Conservation (phyloP, 2,888 invertebrate genomes). For the Luffia ferchaultella region DNA sequence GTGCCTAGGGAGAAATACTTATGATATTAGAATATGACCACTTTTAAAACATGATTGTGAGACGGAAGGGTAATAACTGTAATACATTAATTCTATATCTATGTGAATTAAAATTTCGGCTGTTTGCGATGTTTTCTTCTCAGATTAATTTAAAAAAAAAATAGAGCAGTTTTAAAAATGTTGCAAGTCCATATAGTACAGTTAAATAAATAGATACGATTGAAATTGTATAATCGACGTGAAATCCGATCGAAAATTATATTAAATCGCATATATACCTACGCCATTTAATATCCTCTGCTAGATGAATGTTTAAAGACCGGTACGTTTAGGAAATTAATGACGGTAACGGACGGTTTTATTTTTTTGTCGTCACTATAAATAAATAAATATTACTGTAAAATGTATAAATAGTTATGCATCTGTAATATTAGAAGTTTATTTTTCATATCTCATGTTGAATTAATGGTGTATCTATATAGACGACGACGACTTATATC, state of each 20-base stretch:
- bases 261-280: too few species aligned
- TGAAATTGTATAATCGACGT: too few species aligned
- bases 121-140: slow-evolving; percentile 51
- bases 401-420: slow-evolving; percentile 67
- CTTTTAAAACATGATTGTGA: slow-evolving; percentile 56
- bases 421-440: slow-evolving; percentile 63
- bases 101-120: slow-evolving; percentile 20
- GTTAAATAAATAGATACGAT: slow-evolving; percentile 25
- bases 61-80: slow-evolving; percentile 35
- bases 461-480: slow-evolving; percentile 44
- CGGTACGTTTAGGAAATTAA: too few species aligned
- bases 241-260: too few species aligned
- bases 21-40: slow-evolving; percentile 59
- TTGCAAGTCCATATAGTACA: slow-evolving; percentile 40
- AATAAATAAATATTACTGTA: slow-evolving; percentile 39
- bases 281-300: too few species aligned
- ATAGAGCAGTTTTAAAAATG: slow-evolving; percentile 35
- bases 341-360: too few species aligned
- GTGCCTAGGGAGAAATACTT: slow-evolving; percentile 63
- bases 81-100: slow-evolving; percentile 7
- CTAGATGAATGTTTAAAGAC: too few species aligned
- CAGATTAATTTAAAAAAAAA: slow-evolving; percentile 18
- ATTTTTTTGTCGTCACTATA: background rate
- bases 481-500: slow-evolving; percentile 54
- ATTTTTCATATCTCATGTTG: slow-evolving; percentile 66